Evolutionary conservation across 2,888 invertebrate species (phyloP).

Genomic region (Sarcophaga carnaria): DNA sequence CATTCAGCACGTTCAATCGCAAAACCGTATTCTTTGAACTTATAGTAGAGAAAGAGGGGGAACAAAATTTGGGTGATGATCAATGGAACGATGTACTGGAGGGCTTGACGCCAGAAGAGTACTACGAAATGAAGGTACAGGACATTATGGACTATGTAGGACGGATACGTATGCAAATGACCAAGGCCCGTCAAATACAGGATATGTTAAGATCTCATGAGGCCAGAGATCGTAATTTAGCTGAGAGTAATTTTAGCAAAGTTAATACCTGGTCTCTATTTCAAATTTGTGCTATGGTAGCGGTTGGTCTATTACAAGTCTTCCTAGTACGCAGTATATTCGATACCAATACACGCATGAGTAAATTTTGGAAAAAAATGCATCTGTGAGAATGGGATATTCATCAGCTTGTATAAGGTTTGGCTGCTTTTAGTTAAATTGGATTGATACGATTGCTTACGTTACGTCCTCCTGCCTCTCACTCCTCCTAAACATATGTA

Average conservation of each 20-base stretch:
- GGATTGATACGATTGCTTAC: not conserved
- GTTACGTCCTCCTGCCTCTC: not conserved
- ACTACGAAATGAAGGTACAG: constrained; percentile 84
- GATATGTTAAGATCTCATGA: constrained; percentile 89
- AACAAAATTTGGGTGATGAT: constrained; percentile 82
- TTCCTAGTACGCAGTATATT: constrained; percentile 91
- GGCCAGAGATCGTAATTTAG: constrained; percentile 90
- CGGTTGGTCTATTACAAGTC: constrained; percentile 89
- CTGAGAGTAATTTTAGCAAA: constrained; percentile 90
- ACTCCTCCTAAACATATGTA: constrained; percentile 1
- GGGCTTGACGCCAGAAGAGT: constrained; percentile 82
- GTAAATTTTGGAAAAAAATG: constrained; percentile 79
- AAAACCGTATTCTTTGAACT: constrained; percentile 94
- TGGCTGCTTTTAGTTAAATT: not conserved
- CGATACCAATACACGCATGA: constrained; percentile 83
- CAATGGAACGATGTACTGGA: constrained; percentile 79
- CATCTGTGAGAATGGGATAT: constrained; percentile 57
- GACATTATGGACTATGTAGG: constrained; percentile 87
- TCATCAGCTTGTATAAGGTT: not conserved
- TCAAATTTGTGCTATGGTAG: constrained; percentile 88
- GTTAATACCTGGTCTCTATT: constrained; percentile 91
- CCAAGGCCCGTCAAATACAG: constrained; percentile 86
- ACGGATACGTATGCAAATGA: constrained; percentile 85
- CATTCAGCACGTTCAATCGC: constrained; percentile 89
- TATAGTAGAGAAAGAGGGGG: constrained; percentile 85